phyloP scores from a whole-genome alignment of 2,888 invertebrate genomes.

The Spodoptera exigua region DNA sequence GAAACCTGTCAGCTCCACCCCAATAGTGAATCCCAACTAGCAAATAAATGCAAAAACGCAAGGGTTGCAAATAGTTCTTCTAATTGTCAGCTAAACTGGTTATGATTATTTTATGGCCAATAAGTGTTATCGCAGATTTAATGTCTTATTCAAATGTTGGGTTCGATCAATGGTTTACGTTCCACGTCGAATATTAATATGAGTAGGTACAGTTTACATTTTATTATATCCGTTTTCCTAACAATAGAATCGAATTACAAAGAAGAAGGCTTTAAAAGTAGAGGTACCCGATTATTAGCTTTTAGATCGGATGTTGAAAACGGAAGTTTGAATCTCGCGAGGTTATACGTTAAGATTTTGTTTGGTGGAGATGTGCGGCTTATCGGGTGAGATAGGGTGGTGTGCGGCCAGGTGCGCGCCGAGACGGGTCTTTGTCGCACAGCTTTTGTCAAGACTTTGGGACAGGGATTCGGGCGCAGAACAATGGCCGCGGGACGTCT shows the following conservation, averaged over 20 bases:
- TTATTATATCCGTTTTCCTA: conserved; percentile 22
- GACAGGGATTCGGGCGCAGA: conserved; percentile 69
- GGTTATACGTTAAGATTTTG: conserved; percentile 64
- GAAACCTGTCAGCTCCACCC: conserved; percentile 79
- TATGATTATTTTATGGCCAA: conserved; percentile 64
- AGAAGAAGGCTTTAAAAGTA: conserved; percentile 33
- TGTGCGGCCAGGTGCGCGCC: conserved; percentile 82
- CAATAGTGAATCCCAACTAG: conserved; percentile 72
- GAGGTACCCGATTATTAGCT: conserved; percentile 43
- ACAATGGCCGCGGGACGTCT: conserved; percentile 87
- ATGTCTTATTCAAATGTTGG: conserved; percentile 61
- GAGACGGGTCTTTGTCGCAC: conserved; percentile 75
- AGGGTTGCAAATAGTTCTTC: conserved; percentile 85
- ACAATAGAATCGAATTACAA: conserved; percentile 12
- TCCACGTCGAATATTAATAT: no score
- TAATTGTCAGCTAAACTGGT: conserved; percentile 82
- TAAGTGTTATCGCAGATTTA: conserved; percentile 53
- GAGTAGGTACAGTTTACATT: conserved; percentile 2
- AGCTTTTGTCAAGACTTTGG: conserved; percentile 76
- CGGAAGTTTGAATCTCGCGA: conserved; percentile 70
- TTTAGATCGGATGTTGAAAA: conserved; percentile 67
- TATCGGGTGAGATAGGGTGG: conserved; percentile 80
- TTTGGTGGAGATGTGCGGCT: conserved; percentile 66
- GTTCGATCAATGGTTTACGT: conserved; percentile 16
- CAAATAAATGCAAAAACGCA: conserved; percentile 78